These are phyloP conservation scores for Tetramorium alpestre DNA, from an alignment of 1,140 invertebrate genomes.

Conservation along the genomic window DNA sequence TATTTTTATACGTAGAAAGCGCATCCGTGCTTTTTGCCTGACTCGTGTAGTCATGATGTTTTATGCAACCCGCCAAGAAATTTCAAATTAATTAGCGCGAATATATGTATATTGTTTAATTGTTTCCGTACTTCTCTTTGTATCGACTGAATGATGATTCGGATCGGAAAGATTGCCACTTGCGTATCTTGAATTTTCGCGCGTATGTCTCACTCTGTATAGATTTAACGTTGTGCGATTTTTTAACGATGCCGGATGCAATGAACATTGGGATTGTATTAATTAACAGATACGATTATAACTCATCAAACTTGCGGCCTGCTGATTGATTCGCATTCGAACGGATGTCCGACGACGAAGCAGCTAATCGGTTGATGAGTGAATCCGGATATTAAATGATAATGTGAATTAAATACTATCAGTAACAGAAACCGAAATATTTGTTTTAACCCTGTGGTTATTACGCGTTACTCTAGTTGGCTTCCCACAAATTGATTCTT, in stretches of 20 bases:
- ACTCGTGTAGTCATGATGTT: background rate
- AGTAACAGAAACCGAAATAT: background rate
- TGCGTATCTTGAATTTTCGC: background rate
- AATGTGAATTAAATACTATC: background rate
- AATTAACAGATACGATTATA: slow-evolving; percentile 9
- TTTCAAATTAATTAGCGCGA: background rate
- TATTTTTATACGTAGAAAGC: background rate
- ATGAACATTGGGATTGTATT: background rate
- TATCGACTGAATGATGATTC: background rate
- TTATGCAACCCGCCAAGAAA: background rate
- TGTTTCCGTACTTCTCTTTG: background rate
- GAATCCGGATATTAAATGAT: background rate
- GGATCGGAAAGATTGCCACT: background rate
- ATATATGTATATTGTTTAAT: background rate
- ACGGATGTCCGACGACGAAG: background rate
- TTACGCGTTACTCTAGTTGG: too few relatives aligned
- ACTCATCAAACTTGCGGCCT: background rate
- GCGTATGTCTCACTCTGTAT: background rate
- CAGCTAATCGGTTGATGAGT: background rate
- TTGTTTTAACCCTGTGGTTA: background rate
- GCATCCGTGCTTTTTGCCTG: background rate
- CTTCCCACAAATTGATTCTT: background rate
- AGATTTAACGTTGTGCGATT: background rate
- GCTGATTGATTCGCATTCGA: slow-evolving; percentile 10
- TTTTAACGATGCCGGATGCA: background rate